Percentiles rank a stretch among this genome's conserved stretches.
phyloP scores from a whole-genome alignment of 1,140 invertebrate species.

The Hycleus cichorii region DNA sequence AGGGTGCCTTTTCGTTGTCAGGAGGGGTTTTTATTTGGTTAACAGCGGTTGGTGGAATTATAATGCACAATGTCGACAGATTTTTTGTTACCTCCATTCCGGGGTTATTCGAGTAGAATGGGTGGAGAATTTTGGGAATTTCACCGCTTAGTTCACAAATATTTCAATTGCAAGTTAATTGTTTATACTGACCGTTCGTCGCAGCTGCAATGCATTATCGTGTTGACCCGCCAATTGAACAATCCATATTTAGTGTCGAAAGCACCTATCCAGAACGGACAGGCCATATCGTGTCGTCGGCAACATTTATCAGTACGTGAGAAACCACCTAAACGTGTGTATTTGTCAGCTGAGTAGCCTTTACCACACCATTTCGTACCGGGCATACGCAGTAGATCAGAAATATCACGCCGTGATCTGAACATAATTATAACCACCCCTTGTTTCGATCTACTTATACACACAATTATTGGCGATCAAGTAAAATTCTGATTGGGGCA shows the following conservation, averaged over 20 bases:
- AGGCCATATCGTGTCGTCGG: conserved; percentile 70
- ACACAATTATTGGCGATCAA: too few species aligned
- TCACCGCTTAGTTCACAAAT: background rate
- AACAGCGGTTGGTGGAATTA: background rate
- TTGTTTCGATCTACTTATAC: too few species aligned
- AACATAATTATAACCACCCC: too few species aligned
- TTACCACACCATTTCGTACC: conserved; percentile 86
- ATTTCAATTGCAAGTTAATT: background rate
- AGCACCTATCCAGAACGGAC: conserved; percentile 70
- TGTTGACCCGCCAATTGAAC: conserved; percentile 78
- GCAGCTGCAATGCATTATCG: conserved; percentile 80
- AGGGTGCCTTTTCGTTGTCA: conserved; percentile 1
- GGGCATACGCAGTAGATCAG: conserved; percentile 61
- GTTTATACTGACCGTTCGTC: conserved; percentile 66
- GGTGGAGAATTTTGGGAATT: background rate
- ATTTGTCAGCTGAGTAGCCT: conserved; percentile 65
- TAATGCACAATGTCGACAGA: background rate
- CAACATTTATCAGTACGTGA: conserved; percentile 74
- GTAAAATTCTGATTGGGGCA: too few species aligned
- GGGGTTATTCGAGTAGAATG: background rate
- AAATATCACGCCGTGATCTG: conserved; percentile 42
- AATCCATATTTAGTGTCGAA: conserved; percentile 70
- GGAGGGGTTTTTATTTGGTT: background rate
- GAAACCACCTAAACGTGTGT: conserved; percentile 69
- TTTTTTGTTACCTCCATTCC: background rate